phyloP scores from a whole-genome alignment of 1,140 invertebrate species.

The Sycophaga agraensis region DNA sequence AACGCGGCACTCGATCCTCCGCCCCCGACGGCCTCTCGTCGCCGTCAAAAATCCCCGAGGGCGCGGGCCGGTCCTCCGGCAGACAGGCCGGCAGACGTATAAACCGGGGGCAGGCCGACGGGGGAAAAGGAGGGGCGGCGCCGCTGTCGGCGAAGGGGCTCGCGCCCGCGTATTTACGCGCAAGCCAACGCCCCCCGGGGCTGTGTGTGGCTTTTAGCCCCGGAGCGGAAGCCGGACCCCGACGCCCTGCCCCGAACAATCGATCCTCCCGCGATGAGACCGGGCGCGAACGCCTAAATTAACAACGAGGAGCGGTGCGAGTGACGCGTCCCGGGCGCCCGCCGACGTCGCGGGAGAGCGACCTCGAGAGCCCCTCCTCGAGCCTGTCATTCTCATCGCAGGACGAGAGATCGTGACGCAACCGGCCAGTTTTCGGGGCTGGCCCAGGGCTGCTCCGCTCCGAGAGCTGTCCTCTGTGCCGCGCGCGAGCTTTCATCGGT shows the following conservation, averaged over 20 bases:
- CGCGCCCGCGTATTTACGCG: background rate
- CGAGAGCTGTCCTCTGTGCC: too few species aligned
- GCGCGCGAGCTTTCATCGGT: too few species aligned
- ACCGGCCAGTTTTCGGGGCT: too few species aligned
- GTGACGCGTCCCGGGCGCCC: background rate
- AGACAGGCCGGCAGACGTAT: too few species aligned
- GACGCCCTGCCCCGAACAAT: background rate
- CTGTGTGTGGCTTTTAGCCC: background rate
- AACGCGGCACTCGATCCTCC: conserved; percentile 8
- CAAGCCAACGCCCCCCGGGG: conserved; percentile 7
- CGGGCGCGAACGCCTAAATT: background rate
- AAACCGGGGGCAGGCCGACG: too few species aligned
- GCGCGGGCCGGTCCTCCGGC: too few species aligned
- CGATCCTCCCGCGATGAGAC: background rate
- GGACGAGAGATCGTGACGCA: too few species aligned
- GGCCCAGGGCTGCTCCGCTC: too few species aligned
- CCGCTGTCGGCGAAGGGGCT: background rate
- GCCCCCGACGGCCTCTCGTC: background rate
- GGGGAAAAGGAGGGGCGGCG: too few species aligned
- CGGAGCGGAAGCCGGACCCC: background rate
- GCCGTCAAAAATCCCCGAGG: background rate
- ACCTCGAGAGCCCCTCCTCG: too few species aligned
- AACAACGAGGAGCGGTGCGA: background rate
- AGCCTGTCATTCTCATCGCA: too few species aligned
- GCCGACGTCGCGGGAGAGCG: too few species aligned